A percentile compares a stretch with the other conserved stretches of the same genome.
phyloP scores from a whole-genome alignment of 2,888 invertebrate species.

The Hypselothyrea guttata region DNA sequence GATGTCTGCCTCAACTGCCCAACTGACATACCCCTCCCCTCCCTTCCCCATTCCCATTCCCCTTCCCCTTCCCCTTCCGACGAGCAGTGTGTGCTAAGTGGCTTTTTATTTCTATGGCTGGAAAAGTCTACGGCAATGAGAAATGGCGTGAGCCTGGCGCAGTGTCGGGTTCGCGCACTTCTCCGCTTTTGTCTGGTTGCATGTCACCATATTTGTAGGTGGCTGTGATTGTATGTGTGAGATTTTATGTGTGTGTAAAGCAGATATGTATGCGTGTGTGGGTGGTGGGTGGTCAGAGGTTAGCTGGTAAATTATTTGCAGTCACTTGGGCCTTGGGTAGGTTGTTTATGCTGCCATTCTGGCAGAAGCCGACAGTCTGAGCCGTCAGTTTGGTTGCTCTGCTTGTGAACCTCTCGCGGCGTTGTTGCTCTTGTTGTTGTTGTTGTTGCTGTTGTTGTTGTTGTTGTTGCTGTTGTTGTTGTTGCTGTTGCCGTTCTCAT shows the following conservation, averaged over 20 bases:
- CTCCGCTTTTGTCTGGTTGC: conserved; percentile 9
- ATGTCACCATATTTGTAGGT: conserved; percentile 20
- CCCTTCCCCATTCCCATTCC: not conserved
- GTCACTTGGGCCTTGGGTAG: conserved; percentile 52
- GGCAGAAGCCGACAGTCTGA: conserved; percentile 36
- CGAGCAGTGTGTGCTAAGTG: conserved; percentile 50
- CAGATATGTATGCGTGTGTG: conserved; percentile 1
- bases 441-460: conserved; percentile 20
- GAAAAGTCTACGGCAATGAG: conserved; percentile 46
- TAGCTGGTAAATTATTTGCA: conserved; percentile 50
- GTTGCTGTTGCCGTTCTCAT: conserved; percentile 18
- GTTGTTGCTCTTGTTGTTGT: conserved; percentile 32
- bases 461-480: conserved; percentile 27
- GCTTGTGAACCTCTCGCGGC: conserved; percentile 39
- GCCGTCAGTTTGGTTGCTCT: conserved; percentile 37
- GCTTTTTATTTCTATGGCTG: conserved; percentile 59
- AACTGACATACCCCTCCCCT: too few species aligned
- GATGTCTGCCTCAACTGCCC: conserved; percentile 17
- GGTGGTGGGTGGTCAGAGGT: conserved; percentile 8
- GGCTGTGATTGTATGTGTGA: conserved; percentile 2
- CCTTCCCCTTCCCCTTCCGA: not conserved
- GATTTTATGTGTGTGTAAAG: conserved; percentile 6
- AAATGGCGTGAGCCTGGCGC: conserved; percentile 38
- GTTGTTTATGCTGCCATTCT: conserved; percentile 52
- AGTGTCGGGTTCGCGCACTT: conserved; percentile 3